A percentile compares a stretch with the other conserved stretches of the same genome.
These are phyloP conservation scores for Cydia strobilella DNA, from an alignment of 1,140 invertebrate genomes.

Conservation along the genomic window DNA sequence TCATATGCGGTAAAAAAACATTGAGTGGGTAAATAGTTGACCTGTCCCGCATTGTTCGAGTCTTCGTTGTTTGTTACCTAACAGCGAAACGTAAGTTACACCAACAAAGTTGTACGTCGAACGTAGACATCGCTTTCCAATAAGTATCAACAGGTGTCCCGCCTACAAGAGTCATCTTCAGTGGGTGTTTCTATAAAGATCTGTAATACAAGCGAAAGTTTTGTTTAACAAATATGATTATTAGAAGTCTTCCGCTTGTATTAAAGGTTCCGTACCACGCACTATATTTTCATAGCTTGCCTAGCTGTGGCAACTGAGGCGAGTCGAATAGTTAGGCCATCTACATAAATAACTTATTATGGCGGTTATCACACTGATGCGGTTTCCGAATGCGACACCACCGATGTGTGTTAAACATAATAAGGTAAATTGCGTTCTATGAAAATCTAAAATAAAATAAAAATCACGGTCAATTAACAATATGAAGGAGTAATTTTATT, in stretches of 20 bases:
- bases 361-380: too few relatives aligned
- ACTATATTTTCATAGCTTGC: too few relatives aligned
- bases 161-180: neutral
- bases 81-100: constrained; percentile 14
- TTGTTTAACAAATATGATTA: too few relatives aligned
- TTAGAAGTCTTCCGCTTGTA: neutral
- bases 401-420: too few relatives aligned
- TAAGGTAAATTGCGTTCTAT: too few relatives aligned
- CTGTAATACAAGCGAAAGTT: neutral
- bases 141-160: constrained; percentile 19
- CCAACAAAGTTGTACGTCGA: constrained; percentile 2
- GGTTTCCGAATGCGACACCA: too few relatives aligned
- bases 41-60: constrained; percentile 14
- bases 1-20: constrained; percentile 8
- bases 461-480: too few relatives aligned
- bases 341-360: too few relatives aligned
- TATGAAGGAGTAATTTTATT: neutral
- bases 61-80: neutral
- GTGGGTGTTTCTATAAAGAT: neutral
- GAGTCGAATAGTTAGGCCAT: too few relatives aligned
- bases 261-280: too few relatives aligned
- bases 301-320: too few relatives aligned
- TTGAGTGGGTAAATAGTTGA: constrained; percentile 11
- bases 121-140: constrained; percentile 6
- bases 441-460: too few relatives aligned